These are phyloP conservation scores for Heliocidaris tuberculata DNA, from an alignment of 35 echinoderm and acorn worm genomes.

Conservation along the genomic window DNA sequence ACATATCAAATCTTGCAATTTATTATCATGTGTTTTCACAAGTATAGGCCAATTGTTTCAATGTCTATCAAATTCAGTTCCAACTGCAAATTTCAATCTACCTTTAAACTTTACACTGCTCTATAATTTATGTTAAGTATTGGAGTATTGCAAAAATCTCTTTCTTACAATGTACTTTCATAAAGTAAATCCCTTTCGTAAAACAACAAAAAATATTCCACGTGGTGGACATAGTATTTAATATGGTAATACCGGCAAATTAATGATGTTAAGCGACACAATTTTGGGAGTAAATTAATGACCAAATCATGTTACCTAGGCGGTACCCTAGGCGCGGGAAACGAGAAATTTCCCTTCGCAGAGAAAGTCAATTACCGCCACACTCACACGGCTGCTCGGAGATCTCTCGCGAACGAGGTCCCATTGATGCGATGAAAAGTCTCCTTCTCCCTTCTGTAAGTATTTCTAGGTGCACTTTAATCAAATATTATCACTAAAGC, in stretches of 20 bases:
- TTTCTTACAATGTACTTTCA: too few species aligned
- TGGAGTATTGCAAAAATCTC: too few species aligned
- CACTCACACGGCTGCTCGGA: neutral
- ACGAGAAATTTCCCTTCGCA: slow-evolving; percentile 28
- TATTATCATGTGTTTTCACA: too few species aligned
- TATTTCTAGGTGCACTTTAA: neutral
- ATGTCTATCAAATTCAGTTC: too few species aligned
- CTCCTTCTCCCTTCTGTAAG: neutral
- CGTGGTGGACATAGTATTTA: neutral
- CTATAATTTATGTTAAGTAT: too few species aligned
- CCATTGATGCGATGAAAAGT: neutral
- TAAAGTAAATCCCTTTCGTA: too few species aligned
- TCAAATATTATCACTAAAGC: neutral
- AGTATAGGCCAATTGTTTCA: too few species aligned
- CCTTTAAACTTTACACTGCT: too few species aligned
- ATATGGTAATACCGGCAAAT: neutral
- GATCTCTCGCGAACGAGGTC: neutral
- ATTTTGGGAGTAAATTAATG: slow-evolving; percentile 32
- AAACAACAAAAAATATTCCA: neutral
- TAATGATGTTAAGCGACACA: neutral
- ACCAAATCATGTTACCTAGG: slow-evolving; percentile 12
- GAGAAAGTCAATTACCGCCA: slow-evolving; percentile 8
- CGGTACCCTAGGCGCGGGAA: neutral
- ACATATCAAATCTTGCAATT: too few species aligned
- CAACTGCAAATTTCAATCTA: too few species aligned